These are phyloP conservation scores for Platycnemis pennipes DNA, from an alignment of 2,888 invertebrate genomes.

Conservation along the genomic window DNA sequence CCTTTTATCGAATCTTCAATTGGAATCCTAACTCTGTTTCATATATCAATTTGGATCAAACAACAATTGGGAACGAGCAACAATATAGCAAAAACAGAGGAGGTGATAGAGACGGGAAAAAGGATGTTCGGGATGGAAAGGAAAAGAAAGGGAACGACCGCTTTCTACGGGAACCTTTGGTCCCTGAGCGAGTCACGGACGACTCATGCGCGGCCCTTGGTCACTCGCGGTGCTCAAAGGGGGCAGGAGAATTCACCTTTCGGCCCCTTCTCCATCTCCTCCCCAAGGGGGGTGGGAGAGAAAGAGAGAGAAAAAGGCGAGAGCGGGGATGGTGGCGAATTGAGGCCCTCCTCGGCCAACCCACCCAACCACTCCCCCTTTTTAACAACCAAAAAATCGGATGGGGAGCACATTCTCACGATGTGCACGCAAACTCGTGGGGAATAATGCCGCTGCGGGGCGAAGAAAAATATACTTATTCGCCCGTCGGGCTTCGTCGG, in stretches of 20 bases:
- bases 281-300: too few species aligned
- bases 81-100: too few species aligned
- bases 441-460: neutral
- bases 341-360: neutral
- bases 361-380: neutral
- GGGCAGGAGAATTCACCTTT: too few species aligned
- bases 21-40: too few species aligned
- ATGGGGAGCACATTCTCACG: conserved; percentile 21
- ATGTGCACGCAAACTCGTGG: conserved; percentile 29
- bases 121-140: neutral
- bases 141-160: neutral
- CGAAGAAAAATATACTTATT: conserved; percentile 8
- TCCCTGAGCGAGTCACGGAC: neutral
- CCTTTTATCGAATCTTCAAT: too few species aligned
- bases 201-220: neutral
- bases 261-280: too few species aligned
- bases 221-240: neutral
- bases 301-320: neutral
- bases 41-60: too few species aligned
- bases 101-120: neutral
- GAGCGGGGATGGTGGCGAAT: neutral
- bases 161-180: neutral
- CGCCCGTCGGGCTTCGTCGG: neutral
- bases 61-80: neutral
- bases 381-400: neutral